Percentiles rank a stretch among this genome's conserved stretches.
phyloP scores from a whole-genome alignment of 2,113 vertebrate genomes.

The Pluvialis apricaria region DNA sequence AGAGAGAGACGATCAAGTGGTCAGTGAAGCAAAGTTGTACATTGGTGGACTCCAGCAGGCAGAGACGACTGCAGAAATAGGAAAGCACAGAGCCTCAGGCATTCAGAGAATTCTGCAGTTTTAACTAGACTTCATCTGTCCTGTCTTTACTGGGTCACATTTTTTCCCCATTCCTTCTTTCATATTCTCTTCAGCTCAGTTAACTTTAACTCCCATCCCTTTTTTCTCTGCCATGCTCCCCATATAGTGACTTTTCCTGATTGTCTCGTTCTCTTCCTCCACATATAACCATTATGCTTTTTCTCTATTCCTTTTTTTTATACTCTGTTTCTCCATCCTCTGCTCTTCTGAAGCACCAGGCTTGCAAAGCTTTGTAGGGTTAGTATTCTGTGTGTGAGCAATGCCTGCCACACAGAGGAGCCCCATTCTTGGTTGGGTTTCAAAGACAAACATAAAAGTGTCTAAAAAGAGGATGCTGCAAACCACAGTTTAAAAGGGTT shows the following conservation, averaged over 20 bases:
- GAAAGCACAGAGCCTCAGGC: background rate
- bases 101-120: background rate
- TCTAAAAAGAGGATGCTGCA: background rate
- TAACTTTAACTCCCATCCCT: background rate
- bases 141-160: background rate
- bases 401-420: background rate
- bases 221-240: background rate
- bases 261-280: background rate
- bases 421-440: background rate
- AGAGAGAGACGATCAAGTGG: background rate
- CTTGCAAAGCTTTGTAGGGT: background rate
- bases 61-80: background rate
- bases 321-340: background rate
- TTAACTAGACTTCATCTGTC: background rate
- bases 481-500: background rate
- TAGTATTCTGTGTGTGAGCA: background rate
- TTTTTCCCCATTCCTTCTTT: background rate
- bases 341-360: background rate
- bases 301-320: background rate
- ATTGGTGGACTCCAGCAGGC: background rate
- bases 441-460: background rate
- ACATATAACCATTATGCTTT: background rate
- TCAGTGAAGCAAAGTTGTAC: background rate
- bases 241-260: accelerated
- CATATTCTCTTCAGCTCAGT: background rate